Evolutionary conservation across 2,113 vertebrate genomes (phyloP).

Genomic region (Thamnaconus septentrionalis): DNA sequence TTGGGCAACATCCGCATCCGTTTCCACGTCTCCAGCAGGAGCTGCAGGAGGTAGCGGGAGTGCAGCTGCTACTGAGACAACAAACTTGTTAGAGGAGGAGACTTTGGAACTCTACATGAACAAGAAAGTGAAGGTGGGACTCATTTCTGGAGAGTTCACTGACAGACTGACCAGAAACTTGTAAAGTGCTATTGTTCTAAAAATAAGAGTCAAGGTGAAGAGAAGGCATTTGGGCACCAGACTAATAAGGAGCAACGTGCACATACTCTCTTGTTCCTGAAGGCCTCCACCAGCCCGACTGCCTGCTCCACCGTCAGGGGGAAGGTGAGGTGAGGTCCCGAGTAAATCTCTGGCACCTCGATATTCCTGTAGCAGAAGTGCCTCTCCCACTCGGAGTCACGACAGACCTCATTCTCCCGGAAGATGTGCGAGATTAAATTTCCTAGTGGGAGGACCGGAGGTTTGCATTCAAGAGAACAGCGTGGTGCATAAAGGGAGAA

Average conservation of each 20-base stretch:
- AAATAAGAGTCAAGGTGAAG: no score
- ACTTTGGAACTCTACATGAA: not conserved
- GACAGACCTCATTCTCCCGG: conserved; percentile 77
- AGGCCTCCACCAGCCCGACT: conserved; percentile 87
- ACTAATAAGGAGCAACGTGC: not conserved
- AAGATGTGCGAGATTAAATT: conserved; percentile 89
- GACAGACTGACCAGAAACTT: no score
- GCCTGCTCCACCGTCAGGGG: conserved; percentile 85
- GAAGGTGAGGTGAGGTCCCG: conserved; percentile 86
- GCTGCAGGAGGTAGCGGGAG: conserved; percentile 88
- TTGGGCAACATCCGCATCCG: conserved; percentile 87
- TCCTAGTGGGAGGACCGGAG: conserved; percentile 62
- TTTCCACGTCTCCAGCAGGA: conserved; percentile 87
- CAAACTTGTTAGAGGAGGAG: conserved; percentile 19
- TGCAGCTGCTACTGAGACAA: conserved; percentile 90
- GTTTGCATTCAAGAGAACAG: not conserved
- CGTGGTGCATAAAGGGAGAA: not conserved
- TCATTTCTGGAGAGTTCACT: no score
- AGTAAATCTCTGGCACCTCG: conserved; percentile 84
- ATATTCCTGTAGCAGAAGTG: conserved; percentile 81
- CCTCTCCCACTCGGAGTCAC: conserved; percentile 80
- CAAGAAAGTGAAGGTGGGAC: not conserved
- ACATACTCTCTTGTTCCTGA: conserved; percentile 89
- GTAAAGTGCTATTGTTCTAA: no score
- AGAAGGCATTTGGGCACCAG: not conserved